Evolutionary conservation across 2,113 vertebrate species (phyloP).

Genomic region (Poeciliopsis occidentalis): DNA sequence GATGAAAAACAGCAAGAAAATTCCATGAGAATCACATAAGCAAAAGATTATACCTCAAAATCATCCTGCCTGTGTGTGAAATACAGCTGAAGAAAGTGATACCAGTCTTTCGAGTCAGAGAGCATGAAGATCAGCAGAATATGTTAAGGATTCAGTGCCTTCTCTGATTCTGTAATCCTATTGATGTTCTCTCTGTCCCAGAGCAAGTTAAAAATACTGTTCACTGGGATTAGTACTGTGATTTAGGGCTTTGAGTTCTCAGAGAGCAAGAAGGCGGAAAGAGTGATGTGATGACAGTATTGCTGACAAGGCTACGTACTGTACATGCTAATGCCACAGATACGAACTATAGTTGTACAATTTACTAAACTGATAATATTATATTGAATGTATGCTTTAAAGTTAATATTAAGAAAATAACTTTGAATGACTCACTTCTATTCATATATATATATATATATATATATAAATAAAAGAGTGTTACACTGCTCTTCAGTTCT

Average conservation of each 20-base stretch:
- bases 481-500: too few relatives aligned
- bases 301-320: conserved; percentile 39
- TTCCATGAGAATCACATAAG: conserved; percentile 33
- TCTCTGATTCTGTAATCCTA: conserved; percentile 79
- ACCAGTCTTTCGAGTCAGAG: conserved; percentile 42
- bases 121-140: conserved; percentile 67
- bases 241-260: conserved; percentile 77
- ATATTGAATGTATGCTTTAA: neutral
- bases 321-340: neutral
- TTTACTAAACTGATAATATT: neutral
- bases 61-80: conserved; percentile 2
- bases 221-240: conserved; percentile 77
- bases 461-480: too few relatives aligned
- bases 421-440: too few relatives aligned
- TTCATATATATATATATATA: too few relatives aligned
- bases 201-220: conserved; percentile 84
- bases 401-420: neutral
- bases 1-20: conserved; percentile 15
- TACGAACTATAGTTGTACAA: neutral
- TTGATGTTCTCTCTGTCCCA: conserved; percentile 79
- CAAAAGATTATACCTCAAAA: conserved; percentile 7
- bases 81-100: conserved; percentile 46
- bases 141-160: conserved; percentile 70
- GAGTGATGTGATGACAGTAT: conserved; percentile 48
- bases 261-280: conserved; percentile 48